A percentile compares a stretch with the other conserved stretches of the same genome.
phyloP scores from a whole-genome alignment of 2,888 invertebrate species.

The Ecliptopera silaceata region DNA sequence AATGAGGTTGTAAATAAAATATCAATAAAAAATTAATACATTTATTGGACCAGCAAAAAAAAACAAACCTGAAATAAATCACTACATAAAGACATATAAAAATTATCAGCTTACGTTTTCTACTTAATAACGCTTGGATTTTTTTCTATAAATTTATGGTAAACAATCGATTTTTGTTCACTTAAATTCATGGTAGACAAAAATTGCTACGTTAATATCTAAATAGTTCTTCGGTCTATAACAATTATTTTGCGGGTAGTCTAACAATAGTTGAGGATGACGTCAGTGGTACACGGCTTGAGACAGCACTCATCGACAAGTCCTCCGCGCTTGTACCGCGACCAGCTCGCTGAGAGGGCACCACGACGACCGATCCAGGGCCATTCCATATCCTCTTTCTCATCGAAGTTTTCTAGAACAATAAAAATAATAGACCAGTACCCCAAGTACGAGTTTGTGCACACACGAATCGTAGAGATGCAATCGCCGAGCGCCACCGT shows the following conservation, averaged over 20 bases:
- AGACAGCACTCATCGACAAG: constrained; percentile 57
- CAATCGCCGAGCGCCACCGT: no score
- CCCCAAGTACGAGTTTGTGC: background rate
- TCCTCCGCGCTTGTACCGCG: constrained; percentile 50
- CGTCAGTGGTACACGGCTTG: constrained; percentile 50
- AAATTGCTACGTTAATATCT: background rate
- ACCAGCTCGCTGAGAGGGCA: constrained; percentile 46
- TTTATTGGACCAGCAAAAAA: background rate
- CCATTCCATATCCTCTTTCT: constrained; percentile 44
- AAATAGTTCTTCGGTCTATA: background rate
- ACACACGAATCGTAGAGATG: no score
- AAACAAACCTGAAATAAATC: background rate
- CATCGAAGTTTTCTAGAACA: constrained; percentile 34
- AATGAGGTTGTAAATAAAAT: background rate
- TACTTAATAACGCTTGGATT: background rate
- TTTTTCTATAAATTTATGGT: no score
- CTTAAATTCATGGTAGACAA: background rate
- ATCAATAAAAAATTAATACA: background rate
- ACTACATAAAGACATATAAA: background rate
- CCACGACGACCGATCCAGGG: constrained; percentile 49
- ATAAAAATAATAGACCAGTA: background rate
- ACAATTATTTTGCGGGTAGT: constrained; percentile 15
- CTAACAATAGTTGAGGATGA: constrained; percentile 53
- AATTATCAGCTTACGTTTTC: background rate
- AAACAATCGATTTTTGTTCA: no score